Evolutionary conservation across 2,113 vertebrate genomes (phyloP).

Genomic region (Desmodus rotundus): DNA sequence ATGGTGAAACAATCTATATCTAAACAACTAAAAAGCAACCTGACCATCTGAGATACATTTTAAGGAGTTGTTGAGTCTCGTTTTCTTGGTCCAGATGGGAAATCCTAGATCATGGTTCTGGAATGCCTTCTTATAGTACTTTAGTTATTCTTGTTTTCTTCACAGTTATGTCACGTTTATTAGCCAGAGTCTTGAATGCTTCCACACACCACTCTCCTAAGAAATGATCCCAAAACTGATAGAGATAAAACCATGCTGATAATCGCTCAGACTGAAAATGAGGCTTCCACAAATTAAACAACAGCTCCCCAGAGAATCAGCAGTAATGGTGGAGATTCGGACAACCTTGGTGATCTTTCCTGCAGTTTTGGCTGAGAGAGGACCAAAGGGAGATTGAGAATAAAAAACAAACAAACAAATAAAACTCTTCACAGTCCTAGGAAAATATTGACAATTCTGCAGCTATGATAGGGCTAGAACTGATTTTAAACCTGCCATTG

Average conservation of each 20-base stretch:
- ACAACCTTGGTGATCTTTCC: background rate
- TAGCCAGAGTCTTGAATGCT: background rate
- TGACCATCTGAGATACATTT: background rate
- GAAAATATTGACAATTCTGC: background rate
- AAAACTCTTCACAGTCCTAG: background rate
- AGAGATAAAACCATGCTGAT: background rate
- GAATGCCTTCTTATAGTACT: background rate
- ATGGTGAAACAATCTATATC: background rate
- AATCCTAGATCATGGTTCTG: background rate
- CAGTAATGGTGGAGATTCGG: background rate
- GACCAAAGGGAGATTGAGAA: background rate
- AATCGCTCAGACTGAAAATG: background rate
- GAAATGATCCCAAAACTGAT: background rate
- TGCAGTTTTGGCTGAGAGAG: background rate
- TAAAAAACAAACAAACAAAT: background rate
- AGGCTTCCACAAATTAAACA: background rate
- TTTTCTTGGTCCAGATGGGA: background rate
- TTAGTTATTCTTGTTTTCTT: background rate
- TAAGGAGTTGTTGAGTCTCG: background rate
- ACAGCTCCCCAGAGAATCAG: background rate
- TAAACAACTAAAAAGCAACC: background rate
- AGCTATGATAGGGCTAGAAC: background rate
- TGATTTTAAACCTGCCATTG: background rate
- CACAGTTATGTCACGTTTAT: background rate
- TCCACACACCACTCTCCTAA: background rate